Conservation (phyloP, 2,113 vertebrate species). For the Salminus brasiliensis region DNA sequence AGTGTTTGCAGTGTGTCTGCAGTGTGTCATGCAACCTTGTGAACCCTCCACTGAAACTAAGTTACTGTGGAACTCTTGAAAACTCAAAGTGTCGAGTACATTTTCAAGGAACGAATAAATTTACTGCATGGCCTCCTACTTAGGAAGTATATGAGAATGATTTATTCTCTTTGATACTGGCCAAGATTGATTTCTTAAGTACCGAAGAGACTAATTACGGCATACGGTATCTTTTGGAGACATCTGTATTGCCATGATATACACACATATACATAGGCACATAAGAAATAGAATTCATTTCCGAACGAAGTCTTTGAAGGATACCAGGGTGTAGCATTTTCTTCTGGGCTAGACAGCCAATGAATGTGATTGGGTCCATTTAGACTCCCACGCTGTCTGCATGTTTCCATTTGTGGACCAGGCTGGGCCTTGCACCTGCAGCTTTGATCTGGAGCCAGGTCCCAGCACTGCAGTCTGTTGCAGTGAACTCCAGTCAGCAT, state of each 20-base stretch:
- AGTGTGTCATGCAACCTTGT: constrained; percentile 9
- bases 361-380: background rate
- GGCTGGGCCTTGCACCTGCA: constrained; percentile 8
- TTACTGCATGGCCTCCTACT: background rate
- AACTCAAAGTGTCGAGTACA: background rate
- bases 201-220: background rate
- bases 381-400: background rate
- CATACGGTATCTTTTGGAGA: background rate
- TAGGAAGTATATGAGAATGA: background rate
- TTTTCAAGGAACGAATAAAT: background rate
- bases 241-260: background rate
- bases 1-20: background rate
- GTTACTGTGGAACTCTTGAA: background rate
- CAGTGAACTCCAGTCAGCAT: constrained; percentile 33
- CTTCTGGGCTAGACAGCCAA: background rate
- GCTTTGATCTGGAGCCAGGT: constrained; percentile 33
- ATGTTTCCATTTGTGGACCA: background rate
- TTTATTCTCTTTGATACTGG: background rate
- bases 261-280: background rate
- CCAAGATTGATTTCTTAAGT: background rate
- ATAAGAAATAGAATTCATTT: background rate
- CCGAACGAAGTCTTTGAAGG: background rate
- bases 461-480: constrained; percentile 38
- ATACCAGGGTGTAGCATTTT: background rate
- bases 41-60: background rate